Evolutionary conservation across 2,797 vertebrate genomes (phyloP), one percentile per base, ranked within the genome.

Genomic region (Argya squamiceps): DNA sequence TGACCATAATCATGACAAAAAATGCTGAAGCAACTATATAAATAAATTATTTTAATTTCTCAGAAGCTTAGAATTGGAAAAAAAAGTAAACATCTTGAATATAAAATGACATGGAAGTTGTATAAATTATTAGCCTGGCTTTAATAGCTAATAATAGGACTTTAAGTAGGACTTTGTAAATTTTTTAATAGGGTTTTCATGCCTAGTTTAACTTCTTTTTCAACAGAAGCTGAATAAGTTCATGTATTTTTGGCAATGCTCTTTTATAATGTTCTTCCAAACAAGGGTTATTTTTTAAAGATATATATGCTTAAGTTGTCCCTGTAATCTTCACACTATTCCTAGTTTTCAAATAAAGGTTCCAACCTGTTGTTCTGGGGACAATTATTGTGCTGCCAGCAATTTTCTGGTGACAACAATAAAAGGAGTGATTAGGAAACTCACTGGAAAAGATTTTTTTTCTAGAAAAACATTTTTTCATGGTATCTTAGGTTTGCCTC

Each of bases 261-360:
- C 7, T 71, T 94, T 64, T 29, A n/a, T 46, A 90, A 76, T 47
- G 2, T 50, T 93, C 27, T 84, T 84, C 62, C 6, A 32, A 52
- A 81, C 93, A 91, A 81, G 36, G 46, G 89, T 88, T 88, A 65
- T 60, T 94, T 95, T 93, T 83, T 18, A 83, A 78, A 85, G 18
- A 62, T 59, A 77, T 26, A n/a, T 53, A 30, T 64, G 9, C 10
- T 89, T 89, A 69, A 83, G 1, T 78, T 91, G 19, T 6, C n/a
- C 6, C 7, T 62, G 12, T 88, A 96, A 89, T 83, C 60, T 60
- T 89, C 23, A 64, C 9, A 36, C 6, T 71, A 41, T 67, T 88
- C 26, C 5, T 87, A 80, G 83, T 85, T 85, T 85, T 91, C 43
- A 89, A 83, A 85, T 79, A 81, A 90, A 81, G 1, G 16, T 70